Evolutionary conservation across 1,140 invertebrate genomes (phyloP), one percentile per base, ranked within the genome.

Genomic region (Galleria mellonella): DNA sequence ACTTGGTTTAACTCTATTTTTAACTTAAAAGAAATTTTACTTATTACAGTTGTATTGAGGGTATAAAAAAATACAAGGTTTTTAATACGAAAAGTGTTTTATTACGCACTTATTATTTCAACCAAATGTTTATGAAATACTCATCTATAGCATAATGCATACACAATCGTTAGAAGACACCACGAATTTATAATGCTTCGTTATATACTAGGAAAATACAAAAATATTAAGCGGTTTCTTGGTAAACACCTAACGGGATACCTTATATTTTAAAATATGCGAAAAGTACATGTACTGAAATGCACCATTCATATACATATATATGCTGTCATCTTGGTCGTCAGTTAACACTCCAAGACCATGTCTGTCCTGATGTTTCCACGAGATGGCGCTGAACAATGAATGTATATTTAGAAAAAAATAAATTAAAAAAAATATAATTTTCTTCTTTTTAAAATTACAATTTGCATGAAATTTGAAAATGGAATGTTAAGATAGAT

Each of bases 81-180:
- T 70, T 72, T 70, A 69, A 67, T 82, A 83, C 73, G 73, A 81
- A 83, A 79, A 76, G 71, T 85, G 82, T 85, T 85, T 85, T 85
- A 85, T 85, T 85, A 83, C 82, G 78, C 82, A 85, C 77, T 85
- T 85, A 83, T 85, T 82, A 83, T 85, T 83, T 78, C 78, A 83
- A 85, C 69, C 70, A 83, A 85, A 83, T 82, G 72, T 78, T 81
- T 79, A 78, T 55, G 67, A 76, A 72, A 77, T 77, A 82, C 57
- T 76, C 72, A 70, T 73, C 73, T 83, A 85, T 82, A 85, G 78
- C 82, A 82, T 85, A 81, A 78, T 79, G 76, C 71, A 66, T 85
- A 83, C 75, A 79, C 70, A 72, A 69, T 78, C 72, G 61, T 70
- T 69, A 77, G 74, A 75, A 77, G 75, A 82, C 72, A 78, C 69